phyloP scores from a whole-genome alignment of 2,888 invertebrate genomes.

The Siphlonurus alternatus region DNA sequence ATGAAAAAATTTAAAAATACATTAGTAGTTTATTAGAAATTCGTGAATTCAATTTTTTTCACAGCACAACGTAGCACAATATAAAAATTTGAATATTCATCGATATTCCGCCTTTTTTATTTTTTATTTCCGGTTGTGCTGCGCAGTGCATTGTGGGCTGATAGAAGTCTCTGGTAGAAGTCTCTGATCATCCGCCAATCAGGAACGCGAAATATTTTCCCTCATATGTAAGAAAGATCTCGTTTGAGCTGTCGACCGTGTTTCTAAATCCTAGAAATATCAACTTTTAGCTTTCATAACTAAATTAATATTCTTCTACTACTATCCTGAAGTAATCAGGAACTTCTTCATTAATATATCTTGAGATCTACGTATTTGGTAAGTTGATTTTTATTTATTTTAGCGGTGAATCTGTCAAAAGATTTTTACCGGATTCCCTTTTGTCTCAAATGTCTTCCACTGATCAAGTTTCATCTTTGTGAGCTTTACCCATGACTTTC shows the following conservation, averaged over 20 bases:
- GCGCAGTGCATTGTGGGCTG: constrained; percentile 23
- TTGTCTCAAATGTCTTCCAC: background rate
- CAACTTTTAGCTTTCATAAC: background rate
- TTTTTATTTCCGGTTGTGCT: constrained; percentile 1
- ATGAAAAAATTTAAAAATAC: too few species aligned
- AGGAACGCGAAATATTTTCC: constrained; percentile 9
- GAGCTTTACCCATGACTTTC: too few species aligned
- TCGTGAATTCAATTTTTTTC: too few species aligned
- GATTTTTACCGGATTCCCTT: background rate
- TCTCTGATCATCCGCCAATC: constrained; percentile 24
- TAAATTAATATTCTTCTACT: background rate
- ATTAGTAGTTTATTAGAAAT: too few species aligned
- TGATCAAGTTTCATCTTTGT: background rate
- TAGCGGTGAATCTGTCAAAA: background rate
- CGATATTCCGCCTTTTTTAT: constrained; percentile 4
- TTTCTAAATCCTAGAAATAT: background rate
- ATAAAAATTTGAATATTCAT: background rate
- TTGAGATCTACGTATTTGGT: background rate
- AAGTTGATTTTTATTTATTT: background rate
- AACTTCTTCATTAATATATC: background rate
- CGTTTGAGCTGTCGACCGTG: background rate
- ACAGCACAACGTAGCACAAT: background rate
- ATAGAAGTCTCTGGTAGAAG: constrained; percentile 31
- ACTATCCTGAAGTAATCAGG: background rate
- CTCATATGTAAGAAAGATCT: background rate